phyloP scores from a whole-genome alignment of 1,140 invertebrate species.

The Samia ricini region DNA sequence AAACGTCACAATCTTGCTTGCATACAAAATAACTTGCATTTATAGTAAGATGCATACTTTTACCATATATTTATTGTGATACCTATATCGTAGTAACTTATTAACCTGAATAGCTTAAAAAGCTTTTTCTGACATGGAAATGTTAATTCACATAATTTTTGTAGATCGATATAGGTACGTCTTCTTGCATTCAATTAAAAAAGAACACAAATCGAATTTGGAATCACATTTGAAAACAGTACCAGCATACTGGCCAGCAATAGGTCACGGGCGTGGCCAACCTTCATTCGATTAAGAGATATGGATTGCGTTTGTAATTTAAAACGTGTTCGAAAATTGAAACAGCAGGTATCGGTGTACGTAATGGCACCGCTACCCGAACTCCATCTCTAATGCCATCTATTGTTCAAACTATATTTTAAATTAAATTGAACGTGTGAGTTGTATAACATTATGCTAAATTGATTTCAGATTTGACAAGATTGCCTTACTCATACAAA shows the following conservation, averaged over 20 bases:
- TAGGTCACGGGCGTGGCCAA: conserved; percentile 44
- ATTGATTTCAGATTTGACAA: not conserved
- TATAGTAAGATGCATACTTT: no score
- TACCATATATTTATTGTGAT: no score
- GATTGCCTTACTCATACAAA: not conserved
- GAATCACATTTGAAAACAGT: not conserved
- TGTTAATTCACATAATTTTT: not conserved
- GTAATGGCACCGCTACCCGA: conserved; percentile 25
- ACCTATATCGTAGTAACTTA: no score
- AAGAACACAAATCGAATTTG: not conserved
- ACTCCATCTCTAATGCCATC: conserved; percentile 48
- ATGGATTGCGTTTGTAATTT: conserved; percentile 50
- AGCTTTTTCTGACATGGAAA: no score
- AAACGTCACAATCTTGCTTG: no score
- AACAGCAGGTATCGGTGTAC: conserved; percentile 59
- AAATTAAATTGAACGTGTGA: conserved; percentile 26
- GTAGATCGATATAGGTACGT: not conserved
- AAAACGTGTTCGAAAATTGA: conserved; percentile 63
- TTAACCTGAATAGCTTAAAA: no score
- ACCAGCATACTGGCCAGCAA: conserved; percentile 7
- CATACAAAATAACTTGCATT: no score
- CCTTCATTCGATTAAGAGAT: conserved; percentile 37
- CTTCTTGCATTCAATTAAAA: not conserved
- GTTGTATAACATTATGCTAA: conserved; percentile 11
- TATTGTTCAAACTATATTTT: conserved; percentile 41